Conservation (phyloP, 2,113 vertebrate species). For the Bujurquina vittata region DNA sequence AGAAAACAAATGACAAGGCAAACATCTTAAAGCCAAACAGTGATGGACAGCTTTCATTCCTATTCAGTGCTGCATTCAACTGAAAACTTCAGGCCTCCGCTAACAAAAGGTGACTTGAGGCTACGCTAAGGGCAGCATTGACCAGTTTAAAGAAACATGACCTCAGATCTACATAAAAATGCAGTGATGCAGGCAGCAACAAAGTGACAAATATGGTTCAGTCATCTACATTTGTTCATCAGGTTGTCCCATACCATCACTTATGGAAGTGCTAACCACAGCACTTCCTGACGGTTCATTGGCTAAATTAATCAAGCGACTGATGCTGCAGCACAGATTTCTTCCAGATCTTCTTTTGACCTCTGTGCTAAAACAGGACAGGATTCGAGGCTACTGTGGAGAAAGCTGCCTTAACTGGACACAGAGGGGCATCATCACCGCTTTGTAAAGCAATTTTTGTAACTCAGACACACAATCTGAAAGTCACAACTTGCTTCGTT, state of each 20-base stretch:
- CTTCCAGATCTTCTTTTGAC: background rate
- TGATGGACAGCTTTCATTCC: background rate
- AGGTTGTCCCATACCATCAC: background rate
- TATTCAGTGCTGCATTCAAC: background rate
- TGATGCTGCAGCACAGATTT: background rate
- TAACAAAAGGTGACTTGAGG: background rate
- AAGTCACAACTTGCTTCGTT: background rate
- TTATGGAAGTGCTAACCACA: background rate
- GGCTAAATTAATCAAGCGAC: background rate
- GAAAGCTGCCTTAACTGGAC: background rate
- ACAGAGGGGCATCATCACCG: background rate
- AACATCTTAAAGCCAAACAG: slow-evolving; percentile 43
- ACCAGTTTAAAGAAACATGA: background rate
- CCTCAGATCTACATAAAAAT: background rate
- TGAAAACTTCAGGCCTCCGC: background rate
- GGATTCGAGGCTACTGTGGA: background rate
- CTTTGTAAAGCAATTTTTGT: background rate
- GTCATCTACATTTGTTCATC: background rate
- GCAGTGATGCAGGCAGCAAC: background rate
- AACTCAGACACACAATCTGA: background rate
- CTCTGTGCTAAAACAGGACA: background rate
- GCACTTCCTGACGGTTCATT: background rate
- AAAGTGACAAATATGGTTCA: background rate
- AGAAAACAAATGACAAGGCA: slow-evolving; percentile 10
- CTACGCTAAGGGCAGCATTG: background rate